These are phyloP conservation scores for Plestiodon gilberti DNA, from an alignment of 2,113 vertebrate species.

Conservation along the genomic window DNA sequence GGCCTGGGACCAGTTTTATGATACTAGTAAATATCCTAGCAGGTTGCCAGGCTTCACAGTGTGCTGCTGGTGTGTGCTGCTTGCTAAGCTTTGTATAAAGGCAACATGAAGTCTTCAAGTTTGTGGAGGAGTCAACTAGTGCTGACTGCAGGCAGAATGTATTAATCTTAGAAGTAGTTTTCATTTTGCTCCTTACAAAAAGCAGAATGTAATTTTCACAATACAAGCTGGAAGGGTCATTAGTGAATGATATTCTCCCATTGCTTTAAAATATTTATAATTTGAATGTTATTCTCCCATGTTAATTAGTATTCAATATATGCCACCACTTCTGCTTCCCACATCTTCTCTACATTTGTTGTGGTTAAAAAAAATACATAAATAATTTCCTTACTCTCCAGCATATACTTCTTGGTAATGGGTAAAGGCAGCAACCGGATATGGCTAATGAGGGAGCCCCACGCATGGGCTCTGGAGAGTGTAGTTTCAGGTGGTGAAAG, in stretches of 20 bases:
- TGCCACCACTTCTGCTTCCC: not conserved
- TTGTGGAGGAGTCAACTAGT: not conserved
- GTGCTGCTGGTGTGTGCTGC: not conserved
- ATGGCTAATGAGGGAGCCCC: conserved; percentile 87
- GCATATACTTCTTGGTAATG: conserved; percentile 94
- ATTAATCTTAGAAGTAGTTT: not conserved
- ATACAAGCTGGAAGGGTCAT: not conserved
- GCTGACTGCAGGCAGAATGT: not conserved
- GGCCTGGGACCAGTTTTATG: not conserved
- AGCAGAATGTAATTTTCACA: not conserved
- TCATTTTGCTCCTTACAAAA: conserved; percentile 16
- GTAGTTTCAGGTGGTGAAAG: conserved; percentile 77
- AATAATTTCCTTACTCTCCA: conserved; percentile 79
- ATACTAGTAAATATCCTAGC: not conserved
- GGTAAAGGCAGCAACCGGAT: conserved; percentile 90
- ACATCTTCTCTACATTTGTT: not conserved
- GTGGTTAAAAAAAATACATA: conserved; percentile 31
- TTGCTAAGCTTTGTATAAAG: not conserved
- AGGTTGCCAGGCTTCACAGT: not conserved
- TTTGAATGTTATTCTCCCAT: conserved; percentile 7
- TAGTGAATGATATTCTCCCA: not conserved
- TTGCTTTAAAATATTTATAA: too few species aligned
- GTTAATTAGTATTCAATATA: conserved; percentile 55
- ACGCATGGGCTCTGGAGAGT: conserved; percentile 81
- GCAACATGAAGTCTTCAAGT: not conserved